Conservation (phyloP, 1,140 invertebrate genomes). For the Stegodyphus mimosarum region DNA sequence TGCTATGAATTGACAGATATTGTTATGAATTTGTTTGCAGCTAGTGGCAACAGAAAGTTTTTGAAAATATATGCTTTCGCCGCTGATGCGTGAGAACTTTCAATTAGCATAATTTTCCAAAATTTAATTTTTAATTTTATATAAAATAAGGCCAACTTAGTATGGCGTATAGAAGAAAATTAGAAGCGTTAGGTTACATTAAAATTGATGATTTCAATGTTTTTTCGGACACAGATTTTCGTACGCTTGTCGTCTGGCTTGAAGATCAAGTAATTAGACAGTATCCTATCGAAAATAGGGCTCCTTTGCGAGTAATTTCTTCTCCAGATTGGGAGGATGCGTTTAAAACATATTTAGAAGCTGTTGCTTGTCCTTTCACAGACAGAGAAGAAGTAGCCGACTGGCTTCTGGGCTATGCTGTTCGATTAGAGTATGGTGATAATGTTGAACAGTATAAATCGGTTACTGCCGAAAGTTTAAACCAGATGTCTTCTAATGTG, state of each 20-base stretch:
- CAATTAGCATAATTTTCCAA: too few species aligned
- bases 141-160: not conserved
- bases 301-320: conserved; percentile 76
- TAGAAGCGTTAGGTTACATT: conserved; percentile 56
- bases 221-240: conserved; percentile 76
- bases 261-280: conserved; percentile 94
- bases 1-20: too few species aligned
- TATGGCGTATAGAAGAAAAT: conserved; percentile 54
- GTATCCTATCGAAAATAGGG: conserved; percentile 86
- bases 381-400: conserved; percentile 77
- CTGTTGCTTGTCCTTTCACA: conserved; percentile 75
- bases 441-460: conserved; percentile 80
- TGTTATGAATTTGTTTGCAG: too few species aligned
- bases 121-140: too few species aligned
- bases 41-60: too few species aligned
- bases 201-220: conserved; percentile 56
- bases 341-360: conserved; percentile 79
- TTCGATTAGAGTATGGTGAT: conserved; percentile 85
- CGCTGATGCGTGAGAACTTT: too few species aligned
- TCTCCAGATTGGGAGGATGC: conserved; percentile 77
- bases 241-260: conserved; percentile 86
- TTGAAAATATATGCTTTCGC: too few species aligned
- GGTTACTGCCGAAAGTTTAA: conserved; percentile 74
- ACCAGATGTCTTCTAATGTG: conserved; percentile 71
- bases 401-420: conserved; percentile 86